Percentiles rank a stretch among this genome's conserved stretches.
Evolutionary conservation across 2,797 vertebrate species (phyloP).

Genomic region (Trachops cirrhosus): DNA sequence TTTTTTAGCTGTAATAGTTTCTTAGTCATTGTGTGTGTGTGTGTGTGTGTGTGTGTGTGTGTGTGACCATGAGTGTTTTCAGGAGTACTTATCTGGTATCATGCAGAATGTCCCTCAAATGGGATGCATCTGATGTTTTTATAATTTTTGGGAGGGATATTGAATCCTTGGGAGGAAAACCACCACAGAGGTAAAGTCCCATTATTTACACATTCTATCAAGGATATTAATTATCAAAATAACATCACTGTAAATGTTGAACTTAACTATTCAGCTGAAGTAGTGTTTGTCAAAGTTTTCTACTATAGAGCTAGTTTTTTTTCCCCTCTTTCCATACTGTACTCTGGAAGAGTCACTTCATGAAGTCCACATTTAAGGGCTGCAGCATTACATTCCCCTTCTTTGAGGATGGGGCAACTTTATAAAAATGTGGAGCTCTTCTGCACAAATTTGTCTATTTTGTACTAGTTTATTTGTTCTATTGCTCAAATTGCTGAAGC

Average conservation of each 20-base stretch:
- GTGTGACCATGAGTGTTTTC: not conserved
- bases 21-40: not conserved
- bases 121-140: not conserved
- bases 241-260: not conserved
- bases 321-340: not conserved
- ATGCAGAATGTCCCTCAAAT: accelerated
- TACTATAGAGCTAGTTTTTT: not conserved
- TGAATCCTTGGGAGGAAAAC: not conserved
- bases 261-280: not conserved
- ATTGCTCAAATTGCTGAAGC: not conserved
- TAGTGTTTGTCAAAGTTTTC: not conserved
- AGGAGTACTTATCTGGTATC: not conserved
- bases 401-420: too few relatives aligned
- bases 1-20: not conserved
- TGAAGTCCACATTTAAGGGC: not conserved
- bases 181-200: not conserved
- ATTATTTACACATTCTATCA: not conserved
- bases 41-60: not conserved
- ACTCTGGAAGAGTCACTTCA: not conserved
- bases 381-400: not conserved
- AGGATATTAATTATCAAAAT: not conserved
- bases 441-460: not conserved
- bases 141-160: not conserved
- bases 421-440: not conserved
- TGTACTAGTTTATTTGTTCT: not conserved